Evolutionary conservation across 2,113 vertebrate genomes (phyloP).

Genomic region (Myotis davidii): DNA sequence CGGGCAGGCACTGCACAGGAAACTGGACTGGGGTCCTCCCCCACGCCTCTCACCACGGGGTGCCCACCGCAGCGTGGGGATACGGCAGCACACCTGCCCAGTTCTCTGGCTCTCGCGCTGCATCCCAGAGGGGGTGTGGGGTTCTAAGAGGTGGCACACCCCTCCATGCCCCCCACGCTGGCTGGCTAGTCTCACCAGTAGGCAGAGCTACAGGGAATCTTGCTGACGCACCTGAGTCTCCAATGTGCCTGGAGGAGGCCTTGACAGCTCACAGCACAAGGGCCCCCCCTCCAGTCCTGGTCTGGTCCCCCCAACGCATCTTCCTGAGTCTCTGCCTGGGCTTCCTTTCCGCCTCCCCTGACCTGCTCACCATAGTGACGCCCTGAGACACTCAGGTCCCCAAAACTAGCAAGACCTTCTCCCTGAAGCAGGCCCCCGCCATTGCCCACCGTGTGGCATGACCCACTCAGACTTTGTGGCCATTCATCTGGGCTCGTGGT

Average conservation of each 20-base stretch:
- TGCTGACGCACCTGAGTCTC: no score
- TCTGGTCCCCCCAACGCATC: not conserved
- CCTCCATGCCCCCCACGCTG: not conserved
- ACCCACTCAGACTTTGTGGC: not conserved
- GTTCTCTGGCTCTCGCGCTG: not conserved
- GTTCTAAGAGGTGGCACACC: not conserved
- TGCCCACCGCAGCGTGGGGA: no score
- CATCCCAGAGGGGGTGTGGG: not conserved
- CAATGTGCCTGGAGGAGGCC: not conserved
- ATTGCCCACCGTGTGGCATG: not conserved
- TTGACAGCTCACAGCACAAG: not conserved
- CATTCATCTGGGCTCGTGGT: fast-evolving
- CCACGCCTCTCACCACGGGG: fast-evolving
- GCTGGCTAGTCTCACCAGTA: not conserved
- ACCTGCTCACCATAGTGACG: not conserved
- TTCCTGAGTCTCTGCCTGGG: not conserved
- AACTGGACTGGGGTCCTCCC: not conserved
- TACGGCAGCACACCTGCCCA: no score
- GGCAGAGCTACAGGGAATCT: not conserved
- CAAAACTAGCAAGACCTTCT: not conserved
- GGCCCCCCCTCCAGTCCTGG: not conserved
- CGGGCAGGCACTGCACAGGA: not conserved
- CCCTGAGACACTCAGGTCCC: not conserved
- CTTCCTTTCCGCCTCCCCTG: not conserved
- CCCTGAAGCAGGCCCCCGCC: not conserved